Percentiles rank a stretch among this genome's conserved stretches.
Conservation (phyloP, 2,113 vertebrate species). For the Anolis sagrei region DNA sequence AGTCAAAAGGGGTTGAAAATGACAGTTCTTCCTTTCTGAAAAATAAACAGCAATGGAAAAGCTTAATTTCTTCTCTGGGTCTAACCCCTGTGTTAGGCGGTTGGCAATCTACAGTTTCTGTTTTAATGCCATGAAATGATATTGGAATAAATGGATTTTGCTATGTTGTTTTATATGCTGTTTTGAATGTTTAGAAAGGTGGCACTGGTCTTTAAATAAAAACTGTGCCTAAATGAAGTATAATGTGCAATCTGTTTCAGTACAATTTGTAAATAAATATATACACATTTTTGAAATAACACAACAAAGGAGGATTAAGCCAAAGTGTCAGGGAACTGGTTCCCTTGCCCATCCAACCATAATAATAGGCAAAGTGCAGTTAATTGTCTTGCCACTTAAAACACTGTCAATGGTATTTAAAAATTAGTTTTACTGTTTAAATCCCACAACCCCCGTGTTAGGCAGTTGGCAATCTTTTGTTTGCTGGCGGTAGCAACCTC, state of each 20-base stretch:
- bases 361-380: conserved; percentile 15
- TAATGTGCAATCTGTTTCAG: neutral
- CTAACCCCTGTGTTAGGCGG: too few species aligned
- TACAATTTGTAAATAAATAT: conserved; percentile 2
- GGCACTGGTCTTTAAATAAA: neutral
- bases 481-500: conserved; percentile 10
- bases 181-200: neutral
- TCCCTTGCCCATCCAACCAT: neutral
- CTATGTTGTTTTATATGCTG: neutral
- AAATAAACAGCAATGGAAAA: neutral
- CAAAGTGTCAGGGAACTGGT: neutral
- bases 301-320: neutral
- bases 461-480: conserved; percentile 31
- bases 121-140: neutral
- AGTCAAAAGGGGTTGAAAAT: neutral
- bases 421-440: conserved; percentile 32
- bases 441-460: neutral
- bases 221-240: neutral
- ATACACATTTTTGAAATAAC: neutral
- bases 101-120: neutral
- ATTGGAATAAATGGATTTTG: neutral
- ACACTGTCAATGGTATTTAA: conserved; percentile 15
- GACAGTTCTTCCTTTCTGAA: neutral
- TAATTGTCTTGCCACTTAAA: conserved; percentile 35
- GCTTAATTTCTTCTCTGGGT: neutral